Base-by-base conservation (phyloP, 2,888 invertebrate species). In the Andrena dorsata region DNA sequence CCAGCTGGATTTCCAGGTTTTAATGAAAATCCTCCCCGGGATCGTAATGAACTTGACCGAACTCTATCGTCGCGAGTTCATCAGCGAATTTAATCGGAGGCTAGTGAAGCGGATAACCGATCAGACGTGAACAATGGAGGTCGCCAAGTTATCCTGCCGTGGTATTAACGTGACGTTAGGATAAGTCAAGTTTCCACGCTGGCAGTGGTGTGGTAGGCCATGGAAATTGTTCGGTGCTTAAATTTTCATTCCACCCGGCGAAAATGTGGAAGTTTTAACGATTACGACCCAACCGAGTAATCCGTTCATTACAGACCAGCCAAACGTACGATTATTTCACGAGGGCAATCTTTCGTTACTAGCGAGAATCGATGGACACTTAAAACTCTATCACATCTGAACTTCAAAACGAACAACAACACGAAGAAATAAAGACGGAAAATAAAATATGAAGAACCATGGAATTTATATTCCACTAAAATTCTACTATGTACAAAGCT, bases 81-180 rank as follows among this genome's bases (percentile, higher is more conserved):
- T 77, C 69, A 71, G 76, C 73, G 86, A 65, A 83, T 81, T 81
- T 84, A 86, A 86, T 83, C 79, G 86, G 61, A 20, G 71, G 58
- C 76, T 71, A 79, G 78, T 79, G 81, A 81, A 76, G 74, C 79
- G 79, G 81, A 84, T 84, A 86, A 78, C 83, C 72, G 86, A 86
- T 86, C 86, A 69, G 71, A 51, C 65, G 86, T 61, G 86, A 86
- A 86, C 86, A 86, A 86, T 84, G 76, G 76, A 13, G 56, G 63
- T 58, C 58, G 63, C 66, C 83, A 69, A 74, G 63, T 74, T 65
- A 60, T 28, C 73, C 53, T 61, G 32, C 35, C 74, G 58, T 56
- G 74, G 73, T 78, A 76, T 80, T 83, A 83, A 80, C 83, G 70
- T 72, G 53, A 53, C 66, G 66, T 68, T 63, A 75, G 32, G 30